Conservation (phyloP, 2,888 invertebrate genomes). For the Malthinus flaveolus region DNA sequence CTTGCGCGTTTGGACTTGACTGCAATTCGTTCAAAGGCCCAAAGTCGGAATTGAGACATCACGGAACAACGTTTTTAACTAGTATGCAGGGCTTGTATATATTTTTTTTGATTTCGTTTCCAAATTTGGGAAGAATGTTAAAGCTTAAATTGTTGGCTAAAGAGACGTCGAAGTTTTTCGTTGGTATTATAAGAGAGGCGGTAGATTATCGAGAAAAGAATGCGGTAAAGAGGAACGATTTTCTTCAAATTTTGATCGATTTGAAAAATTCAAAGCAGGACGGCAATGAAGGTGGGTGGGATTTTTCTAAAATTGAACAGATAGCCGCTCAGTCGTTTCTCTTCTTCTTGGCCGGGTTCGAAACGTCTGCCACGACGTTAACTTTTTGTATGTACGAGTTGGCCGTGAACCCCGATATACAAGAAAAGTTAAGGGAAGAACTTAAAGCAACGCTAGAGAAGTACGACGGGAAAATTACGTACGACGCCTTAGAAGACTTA, state of each 20-base stretch:
- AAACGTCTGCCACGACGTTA: constrained; percentile 50
- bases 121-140: too few relatives aligned
- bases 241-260: constrained; percentile 55
- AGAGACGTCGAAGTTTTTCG: too few relatives aligned
- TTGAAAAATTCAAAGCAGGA: constrained; percentile 28
- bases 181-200: constrained; percentile 49
- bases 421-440: constrained; percentile 52
- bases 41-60: too few relatives aligned
- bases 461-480: constrained; percentile 51
- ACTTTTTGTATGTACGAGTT: constrained; percentile 57
- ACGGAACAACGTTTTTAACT: too few relatives aligned
- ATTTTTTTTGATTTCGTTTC: too few relatives aligned
- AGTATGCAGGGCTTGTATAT: too few relatives aligned
- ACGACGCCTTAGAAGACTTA: constrained; percentile 56
- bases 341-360: constrained; percentile 46
- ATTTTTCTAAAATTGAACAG: too few relatives aligned
- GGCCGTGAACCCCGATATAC: constrained; percentile 54
- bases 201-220: constrained; percentile 52
- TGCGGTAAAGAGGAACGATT: constrained; percentile 56
- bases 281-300: too few relatives aligned
- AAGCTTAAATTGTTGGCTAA: too few relatives aligned
- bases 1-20: too few relatives aligned
- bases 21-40: too few relatives aligned
- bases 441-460: constrained; percentile 48
- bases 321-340: constrained; percentile 37